phyloP scores from a whole-genome alignment of 1,140 invertebrate genomes.

The Euura lappo region DNA sequence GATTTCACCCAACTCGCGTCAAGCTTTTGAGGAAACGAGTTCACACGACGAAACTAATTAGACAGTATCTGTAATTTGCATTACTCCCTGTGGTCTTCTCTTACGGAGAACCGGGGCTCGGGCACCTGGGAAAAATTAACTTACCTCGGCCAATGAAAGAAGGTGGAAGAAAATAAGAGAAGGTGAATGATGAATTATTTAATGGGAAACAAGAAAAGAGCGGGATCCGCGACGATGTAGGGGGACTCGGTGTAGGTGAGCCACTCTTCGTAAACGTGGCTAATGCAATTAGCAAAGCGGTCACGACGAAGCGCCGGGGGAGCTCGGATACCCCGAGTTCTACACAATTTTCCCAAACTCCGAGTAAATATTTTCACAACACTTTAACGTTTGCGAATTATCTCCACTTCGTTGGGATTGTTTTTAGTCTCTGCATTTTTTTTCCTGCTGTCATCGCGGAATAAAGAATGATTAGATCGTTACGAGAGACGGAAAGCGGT shows the following conservation, averaged over 20 bases:
- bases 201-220: background rate
- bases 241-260: background rate
- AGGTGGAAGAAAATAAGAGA: background rate
- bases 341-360: background rate
- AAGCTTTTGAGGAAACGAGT: no score
- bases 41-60: no score
- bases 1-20: no score
- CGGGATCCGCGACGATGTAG: background rate
- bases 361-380: background rate
- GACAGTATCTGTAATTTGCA: no score
- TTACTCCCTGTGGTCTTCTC: no score
- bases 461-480: no score
- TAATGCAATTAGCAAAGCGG: constrained; percentile 7
- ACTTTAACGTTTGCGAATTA: background rate
- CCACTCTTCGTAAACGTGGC: background rate
- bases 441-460: no score
- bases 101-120: background rate
- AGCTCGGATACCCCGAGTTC: background rate
- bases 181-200: background rate
- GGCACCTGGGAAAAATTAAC: background rate
- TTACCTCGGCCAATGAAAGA: constrained; percentile 5
- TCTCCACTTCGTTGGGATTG: no score
- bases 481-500: background rate
- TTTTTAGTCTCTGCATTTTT: no score
- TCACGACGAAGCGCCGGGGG: background rate